Evolutionary conservation across 2,113 vertebrate species (phyloP), one percentile per base, ranked within the genome.

Genomic region (Phasianus colchicus): DNA sequence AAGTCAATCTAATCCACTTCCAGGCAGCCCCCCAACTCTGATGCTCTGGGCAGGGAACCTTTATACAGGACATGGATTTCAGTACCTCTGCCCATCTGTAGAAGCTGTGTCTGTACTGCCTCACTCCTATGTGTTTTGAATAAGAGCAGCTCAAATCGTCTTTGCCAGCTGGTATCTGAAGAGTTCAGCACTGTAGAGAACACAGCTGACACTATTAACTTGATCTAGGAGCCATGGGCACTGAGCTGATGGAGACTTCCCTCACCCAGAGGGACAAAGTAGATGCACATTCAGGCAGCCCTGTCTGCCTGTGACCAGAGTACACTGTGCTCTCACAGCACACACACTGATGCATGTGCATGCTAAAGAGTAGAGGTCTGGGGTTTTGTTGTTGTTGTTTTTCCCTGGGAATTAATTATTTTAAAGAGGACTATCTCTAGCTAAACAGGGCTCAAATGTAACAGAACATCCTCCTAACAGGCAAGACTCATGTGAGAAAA

Each of bases 401-500:
- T n/a, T 5, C 17, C 17, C 29, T 63, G 52, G 55, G 64, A 87
- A 89, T 55, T 1, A 74, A 89, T 32, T 84, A 10, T 57, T 69
- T 4, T 7, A 74, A 90, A 72, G 42, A 88, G 50, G 13, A 87
- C 66, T 25, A 50, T 32, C 45, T 89, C 69, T 47, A 74, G 38
- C 29, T 86, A 32, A 42, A 86, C 32, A 67, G 38, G 69, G 61
- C 69, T 92, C 70, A 42, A 83, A 52, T 75, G 47, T 83, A 92
- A 86, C 32, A 77, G 55, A 90, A 88, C 61, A 71, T 24, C 36
- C 47, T 90, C 69, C 58, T 92, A 80, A 67, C 20, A 67, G 57
- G 50, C 48, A 90, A 67, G 25, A 52, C 29, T 19, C 55, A 8
- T 10, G n/a, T 48, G 71, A 71, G 43, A 83, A 72, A 84, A 78